Evolutionary conservation across 2,113 vertebrate species (phyloP).

Genomic region (Gavialis gangeticus): DNA sequence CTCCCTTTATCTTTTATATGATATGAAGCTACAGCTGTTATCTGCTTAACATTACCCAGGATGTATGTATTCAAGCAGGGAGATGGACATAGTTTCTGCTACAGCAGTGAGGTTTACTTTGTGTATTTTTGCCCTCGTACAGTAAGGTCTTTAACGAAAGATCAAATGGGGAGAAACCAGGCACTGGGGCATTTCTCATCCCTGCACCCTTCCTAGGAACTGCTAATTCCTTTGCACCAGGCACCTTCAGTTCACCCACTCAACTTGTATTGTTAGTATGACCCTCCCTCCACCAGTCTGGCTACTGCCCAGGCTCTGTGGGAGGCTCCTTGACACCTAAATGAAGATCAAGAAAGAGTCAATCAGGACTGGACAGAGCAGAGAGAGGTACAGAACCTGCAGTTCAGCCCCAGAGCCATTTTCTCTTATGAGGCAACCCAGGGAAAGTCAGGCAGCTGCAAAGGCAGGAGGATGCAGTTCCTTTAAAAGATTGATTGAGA

Average conservation of each 20-base stretch:
- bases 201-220: background rate
- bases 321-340: background rate
- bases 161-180: background rate
- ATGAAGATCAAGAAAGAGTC: background rate
- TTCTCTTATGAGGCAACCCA: slow-evolving; percentile 13
- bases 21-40: background rate
- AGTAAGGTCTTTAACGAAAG: background rate
- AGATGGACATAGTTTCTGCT: background rate
- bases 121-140: background rate
- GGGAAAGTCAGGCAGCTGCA: slow-evolving; percentile 42
- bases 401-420: background rate
- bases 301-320: background rate
- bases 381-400: slow-evolving; percentile 10
- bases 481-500: slow-evolving; percentile 46
- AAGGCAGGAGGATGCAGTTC: slow-evolving; percentile 38
- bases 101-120: background rate
- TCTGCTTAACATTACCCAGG: background rate
- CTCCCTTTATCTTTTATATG: background rate
- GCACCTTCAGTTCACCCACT: background rate
- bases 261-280: background rate
- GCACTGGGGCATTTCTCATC: background rate
- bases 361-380: background rate
- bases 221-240: background rate
- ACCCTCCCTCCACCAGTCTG: background rate
- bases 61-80: background rate